These are phyloP conservation scores for Prionailurus viverrinus DNA, from an alignment of 2,113 vertebrate species.

Conservation along the genomic window DNA sequence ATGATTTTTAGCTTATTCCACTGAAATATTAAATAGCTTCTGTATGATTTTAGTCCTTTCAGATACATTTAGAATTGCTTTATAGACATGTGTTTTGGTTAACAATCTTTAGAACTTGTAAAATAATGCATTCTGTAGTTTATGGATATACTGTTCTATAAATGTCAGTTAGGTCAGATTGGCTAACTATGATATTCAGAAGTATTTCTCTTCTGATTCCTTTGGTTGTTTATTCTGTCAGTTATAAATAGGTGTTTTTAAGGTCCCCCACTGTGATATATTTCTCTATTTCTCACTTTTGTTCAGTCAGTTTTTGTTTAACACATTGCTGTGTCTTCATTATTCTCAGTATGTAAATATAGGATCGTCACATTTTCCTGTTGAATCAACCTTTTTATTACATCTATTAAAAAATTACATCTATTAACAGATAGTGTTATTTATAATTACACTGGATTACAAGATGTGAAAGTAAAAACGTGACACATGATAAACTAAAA, in stretches of 20 bases:
- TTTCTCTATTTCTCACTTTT: conserved; percentile 13
- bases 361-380: neutral
- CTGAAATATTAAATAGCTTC: neutral
- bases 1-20: conserved; percentile 24
- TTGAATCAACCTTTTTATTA: neutral
- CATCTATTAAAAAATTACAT: neutral
- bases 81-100: neutral
- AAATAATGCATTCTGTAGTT: conserved; percentile 19
- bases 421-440: neutral
- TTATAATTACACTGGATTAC: neutral
- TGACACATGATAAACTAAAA: neutral
- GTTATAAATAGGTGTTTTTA: neutral
- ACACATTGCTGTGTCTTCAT: neutral
- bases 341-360: neutral
- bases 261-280: neutral
- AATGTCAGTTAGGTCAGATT: neutral
- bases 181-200: neutral
- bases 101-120: neutral
- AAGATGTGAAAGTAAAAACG: neutral
- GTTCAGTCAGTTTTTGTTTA: neutral
- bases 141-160: neutral
- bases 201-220: neutral
- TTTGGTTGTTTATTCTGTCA: neutral
- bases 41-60: neutral
- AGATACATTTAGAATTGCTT: conserved; percentile 26